Base-by-base conservation (phyloP, 2,797 vertebrate genomes). In the Chiloscyllium punctatum region DNA sequence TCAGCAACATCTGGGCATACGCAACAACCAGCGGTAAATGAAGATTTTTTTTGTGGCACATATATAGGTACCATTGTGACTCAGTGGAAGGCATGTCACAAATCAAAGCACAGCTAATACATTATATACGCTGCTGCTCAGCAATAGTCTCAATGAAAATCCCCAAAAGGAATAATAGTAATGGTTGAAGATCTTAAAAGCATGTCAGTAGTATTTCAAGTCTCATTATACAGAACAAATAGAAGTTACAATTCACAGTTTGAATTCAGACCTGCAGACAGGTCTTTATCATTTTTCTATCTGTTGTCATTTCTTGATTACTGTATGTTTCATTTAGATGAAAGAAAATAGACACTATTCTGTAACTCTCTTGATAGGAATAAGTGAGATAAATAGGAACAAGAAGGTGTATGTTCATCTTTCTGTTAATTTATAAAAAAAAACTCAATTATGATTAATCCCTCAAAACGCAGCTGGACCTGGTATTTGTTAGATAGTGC, bases 101-200 rank as follows among this genome's bases (percentile, higher is more conserved):
- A 90, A 90, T 90, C 53, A 90, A 90, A 90, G 53, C 30, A 90
- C 87, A 62, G 18, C 53, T 30, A 90, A 90, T 90, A 66, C 13
- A n/a, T 90, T 90, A 62, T 62, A 53, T 87, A 21, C 4, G 30
- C 27, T 90, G 87, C 53, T 90, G 13, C 30, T 90, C 15, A 18
- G 87, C 0, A 1, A 90, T 33, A 66, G 30, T 66, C 30, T 90
- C 30, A 66, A 6, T 90, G 53, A 62, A 90, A 90, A 62, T 62
- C 87, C 87, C 30, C 51, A 57, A 90, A 90, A 66, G 13, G 30
- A 62, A 62, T 62, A 90, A 90, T 66, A 90, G 15, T 30, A 62
- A 90, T 90, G 53, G 53, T 90, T 16, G 6, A 53, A 90, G 87
- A 62, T 66, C 27, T 62, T 90, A 33, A 90, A 48, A 62, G 57